Evolutionary conservation across 2,113 vertebrate genomes (phyloP).

Genomic region (Megaceryle torquata): DNA sequence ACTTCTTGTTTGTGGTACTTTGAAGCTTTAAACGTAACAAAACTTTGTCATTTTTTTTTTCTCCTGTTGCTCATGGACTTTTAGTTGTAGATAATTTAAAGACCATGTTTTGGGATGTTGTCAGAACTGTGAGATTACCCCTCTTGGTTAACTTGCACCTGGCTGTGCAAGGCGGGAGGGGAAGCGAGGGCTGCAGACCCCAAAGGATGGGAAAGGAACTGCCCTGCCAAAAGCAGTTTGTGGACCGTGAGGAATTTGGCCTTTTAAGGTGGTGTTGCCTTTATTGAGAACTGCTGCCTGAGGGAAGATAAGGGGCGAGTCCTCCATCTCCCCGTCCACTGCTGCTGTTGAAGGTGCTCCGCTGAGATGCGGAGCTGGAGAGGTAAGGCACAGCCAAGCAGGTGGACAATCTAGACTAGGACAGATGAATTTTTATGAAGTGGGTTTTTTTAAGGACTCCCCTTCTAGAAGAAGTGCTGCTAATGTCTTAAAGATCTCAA

Average conservation of each 20-base stretch:
- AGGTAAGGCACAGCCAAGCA: neutral
- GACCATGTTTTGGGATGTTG: neutral
- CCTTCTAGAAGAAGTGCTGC: neutral
- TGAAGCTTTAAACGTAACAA: neutral
- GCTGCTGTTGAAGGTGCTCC: neutral
- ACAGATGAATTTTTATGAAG: neutral
- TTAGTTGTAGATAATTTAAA: neutral
- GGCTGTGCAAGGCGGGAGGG: neutral
- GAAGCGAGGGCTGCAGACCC: neutral
- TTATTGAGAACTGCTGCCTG: neutral
- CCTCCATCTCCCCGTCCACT: neutral
- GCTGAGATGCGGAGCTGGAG: neutral
- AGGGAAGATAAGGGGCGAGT: neutral
- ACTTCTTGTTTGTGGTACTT: neutral
- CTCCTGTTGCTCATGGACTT: neutral
- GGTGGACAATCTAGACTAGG: neutral
- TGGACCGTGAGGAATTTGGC: neutral
- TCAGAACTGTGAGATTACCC: neutral
- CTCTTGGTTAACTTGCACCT: neutral
- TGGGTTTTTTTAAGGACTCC: neutral
- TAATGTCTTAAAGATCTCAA: neutral
- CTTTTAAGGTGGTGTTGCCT: neutral
- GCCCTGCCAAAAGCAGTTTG: neutral
- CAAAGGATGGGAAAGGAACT: neutral
- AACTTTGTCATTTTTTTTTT: neutral